phyloP scores from a whole-genome alignment of 2,113 vertebrate genomes.

The Sebastes fasciatus region DNA sequence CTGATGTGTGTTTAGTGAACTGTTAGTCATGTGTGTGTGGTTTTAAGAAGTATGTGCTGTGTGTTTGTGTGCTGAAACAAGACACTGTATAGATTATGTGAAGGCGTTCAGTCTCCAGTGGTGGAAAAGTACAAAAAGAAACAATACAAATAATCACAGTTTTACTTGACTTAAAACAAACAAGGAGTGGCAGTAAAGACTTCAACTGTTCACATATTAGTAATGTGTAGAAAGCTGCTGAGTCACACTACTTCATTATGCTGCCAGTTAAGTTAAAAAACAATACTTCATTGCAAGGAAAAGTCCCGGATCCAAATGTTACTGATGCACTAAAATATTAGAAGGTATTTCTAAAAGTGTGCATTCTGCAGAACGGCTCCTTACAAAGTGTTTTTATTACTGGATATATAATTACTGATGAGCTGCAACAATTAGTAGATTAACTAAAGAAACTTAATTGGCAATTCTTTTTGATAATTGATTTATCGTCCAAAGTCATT shows the following conservation, averaged over 20 bases:
- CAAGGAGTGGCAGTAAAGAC: not conserved
- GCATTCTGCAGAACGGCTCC: too few species aligned
- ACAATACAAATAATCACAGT: not conserved
- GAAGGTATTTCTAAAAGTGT: too few species aligned
- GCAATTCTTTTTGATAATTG: not conserved
- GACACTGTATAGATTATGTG: not conserved
- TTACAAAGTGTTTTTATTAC: too few species aligned
- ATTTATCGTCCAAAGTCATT: not conserved
- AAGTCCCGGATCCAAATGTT: too few species aligned
- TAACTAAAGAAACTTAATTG: not conserved
- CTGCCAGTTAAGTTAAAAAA: too few species aligned
- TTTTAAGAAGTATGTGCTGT: not conserved
- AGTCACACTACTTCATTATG: not conserved
- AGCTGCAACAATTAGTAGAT: not conserved
- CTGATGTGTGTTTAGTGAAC: not conserved
- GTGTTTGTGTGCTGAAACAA: conserved; percentile 14
- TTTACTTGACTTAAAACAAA: not conserved
- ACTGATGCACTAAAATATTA: too few species aligned
- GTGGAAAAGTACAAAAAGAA: not conserved
- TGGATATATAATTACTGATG: too few species aligned
- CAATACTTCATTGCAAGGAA: too few species aligned
- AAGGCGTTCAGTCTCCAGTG: not conserved
- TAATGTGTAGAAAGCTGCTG: not conserved
- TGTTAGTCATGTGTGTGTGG: not conserved
- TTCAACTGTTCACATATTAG: not conserved